Percentiles rank a stretch among this genome's conserved stretches.
phyloP scores from a whole-genome alignment of 1,140 invertebrate genomes.

The Myzus persicae region DNA sequence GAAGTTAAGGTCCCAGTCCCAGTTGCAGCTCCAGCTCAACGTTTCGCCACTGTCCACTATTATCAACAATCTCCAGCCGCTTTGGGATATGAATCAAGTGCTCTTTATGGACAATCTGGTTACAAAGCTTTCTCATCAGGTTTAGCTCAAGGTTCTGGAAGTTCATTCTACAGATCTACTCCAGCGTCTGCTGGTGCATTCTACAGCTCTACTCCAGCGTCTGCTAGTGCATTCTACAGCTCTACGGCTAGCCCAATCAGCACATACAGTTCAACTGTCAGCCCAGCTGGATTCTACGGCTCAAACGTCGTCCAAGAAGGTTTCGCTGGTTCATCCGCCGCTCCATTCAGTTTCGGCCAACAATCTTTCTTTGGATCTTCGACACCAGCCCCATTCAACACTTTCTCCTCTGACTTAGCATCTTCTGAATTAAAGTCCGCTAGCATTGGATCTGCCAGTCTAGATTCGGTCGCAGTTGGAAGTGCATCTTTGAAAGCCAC shows the following conservation, averaged over 20 bases:
- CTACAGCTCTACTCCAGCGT: conserved; percentile 10
- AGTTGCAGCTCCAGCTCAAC: conserved; percentile 66
- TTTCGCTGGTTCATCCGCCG: background rate
- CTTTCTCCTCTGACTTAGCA: background rate
- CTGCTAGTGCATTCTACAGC: background rate
- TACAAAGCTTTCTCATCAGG: background rate
- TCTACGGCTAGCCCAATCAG: background rate
- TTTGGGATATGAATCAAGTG: background rate
- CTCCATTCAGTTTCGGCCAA: background rate
- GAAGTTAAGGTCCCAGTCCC: conserved; percentile 63
- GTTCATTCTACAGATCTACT: background rate
- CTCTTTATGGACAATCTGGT: background rate
- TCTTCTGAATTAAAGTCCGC: background rate
- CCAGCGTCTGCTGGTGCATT: background rate
- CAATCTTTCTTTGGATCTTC: background rate
- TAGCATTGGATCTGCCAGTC: background rate
- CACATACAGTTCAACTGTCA: background rate
- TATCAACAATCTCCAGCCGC: conserved; percentile 28
- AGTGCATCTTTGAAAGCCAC: too few species aligned
- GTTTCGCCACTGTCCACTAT: conserved; percentile 61
- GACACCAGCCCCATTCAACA: conserved; percentile 17
- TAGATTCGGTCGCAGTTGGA: background rate
- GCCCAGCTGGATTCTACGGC: background rate
- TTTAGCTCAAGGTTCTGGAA: conserved; percentile 15
- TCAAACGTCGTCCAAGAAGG: conserved; percentile 1